Conservation (phyloP, 2,888 invertebrate genomes). For the Callinectes sapidus region DNA sequence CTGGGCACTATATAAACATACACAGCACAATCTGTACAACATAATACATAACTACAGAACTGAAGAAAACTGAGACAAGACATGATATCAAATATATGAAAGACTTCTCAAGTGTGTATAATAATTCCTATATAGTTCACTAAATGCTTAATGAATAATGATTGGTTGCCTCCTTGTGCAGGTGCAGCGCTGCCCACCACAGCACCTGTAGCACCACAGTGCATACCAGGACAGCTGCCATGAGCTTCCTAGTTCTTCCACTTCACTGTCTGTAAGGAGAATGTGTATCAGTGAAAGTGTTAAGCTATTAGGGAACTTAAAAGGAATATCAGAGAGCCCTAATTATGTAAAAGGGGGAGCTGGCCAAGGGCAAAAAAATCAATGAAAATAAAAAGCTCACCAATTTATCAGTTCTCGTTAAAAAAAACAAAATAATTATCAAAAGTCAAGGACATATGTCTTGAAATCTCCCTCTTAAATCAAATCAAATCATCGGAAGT, state of each 20-base stretch:
- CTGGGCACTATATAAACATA: background rate
- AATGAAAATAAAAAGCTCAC: no score
- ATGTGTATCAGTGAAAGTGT: background rate
- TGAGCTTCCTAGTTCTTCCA: conserved; percentile 38
- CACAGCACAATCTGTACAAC: background rate
- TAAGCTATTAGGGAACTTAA: no score
- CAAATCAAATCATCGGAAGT: no score
- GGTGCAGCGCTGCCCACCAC: background rate
- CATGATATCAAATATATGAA: background rate
- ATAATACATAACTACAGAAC: background rate
- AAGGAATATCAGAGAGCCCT: no score
- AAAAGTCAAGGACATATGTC: no score
- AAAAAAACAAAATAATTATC: no score
- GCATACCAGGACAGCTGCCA: background rate
- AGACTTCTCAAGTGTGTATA: background rate
- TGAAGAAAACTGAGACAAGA: background rate
- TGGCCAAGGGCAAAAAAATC: no score
- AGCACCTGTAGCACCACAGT: background rate
- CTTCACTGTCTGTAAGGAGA: conserved; percentile 24
- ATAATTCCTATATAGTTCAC: background rate
- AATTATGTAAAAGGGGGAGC: no score
- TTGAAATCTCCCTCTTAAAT: no score
- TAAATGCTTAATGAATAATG: background rate
- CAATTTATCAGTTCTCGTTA: no score
- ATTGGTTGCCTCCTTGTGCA: background rate